These are phyloP conservation scores for Acanthis flammea DNA, from an alignment of 2,797 vertebrate genomes.

Conservation along the genomic window DNA sequence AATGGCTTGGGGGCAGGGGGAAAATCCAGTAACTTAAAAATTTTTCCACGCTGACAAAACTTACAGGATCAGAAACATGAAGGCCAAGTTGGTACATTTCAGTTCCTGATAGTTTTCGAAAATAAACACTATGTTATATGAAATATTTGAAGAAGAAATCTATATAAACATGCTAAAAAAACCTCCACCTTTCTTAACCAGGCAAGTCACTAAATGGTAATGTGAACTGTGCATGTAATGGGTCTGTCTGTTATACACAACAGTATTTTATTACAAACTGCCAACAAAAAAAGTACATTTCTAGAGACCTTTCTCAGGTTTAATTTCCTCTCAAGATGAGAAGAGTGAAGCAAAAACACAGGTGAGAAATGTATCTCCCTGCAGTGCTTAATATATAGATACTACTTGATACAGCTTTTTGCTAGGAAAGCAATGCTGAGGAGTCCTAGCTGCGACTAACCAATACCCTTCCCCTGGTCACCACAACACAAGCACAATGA, in stretches of 20 bases:
- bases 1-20: background rate
- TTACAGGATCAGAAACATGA: background rate
- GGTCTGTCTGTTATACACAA: background rate
- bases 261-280: background rate
- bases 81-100: background rate
- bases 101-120: background rate
- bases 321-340: background rate
- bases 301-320: background rate
- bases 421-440: background rate
- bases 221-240: rapidly evolving
- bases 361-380: background rate
- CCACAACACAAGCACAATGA: background rate
- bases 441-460: background rate
- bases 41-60: background rate
- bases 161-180: background rate
- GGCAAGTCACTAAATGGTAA: background rate
- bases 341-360: background rate
- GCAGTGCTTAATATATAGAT: background rate
- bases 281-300: background rate
- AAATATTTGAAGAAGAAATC: background rate
- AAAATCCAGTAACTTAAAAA: background rate
- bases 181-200: background rate
- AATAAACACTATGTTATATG: background rate
- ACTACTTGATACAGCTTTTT: background rate
- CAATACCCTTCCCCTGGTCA: background rate